Conservation (phyloP, 2,113 vertebrate genomes). For the Apistogramma diplotaenia region DNA sequence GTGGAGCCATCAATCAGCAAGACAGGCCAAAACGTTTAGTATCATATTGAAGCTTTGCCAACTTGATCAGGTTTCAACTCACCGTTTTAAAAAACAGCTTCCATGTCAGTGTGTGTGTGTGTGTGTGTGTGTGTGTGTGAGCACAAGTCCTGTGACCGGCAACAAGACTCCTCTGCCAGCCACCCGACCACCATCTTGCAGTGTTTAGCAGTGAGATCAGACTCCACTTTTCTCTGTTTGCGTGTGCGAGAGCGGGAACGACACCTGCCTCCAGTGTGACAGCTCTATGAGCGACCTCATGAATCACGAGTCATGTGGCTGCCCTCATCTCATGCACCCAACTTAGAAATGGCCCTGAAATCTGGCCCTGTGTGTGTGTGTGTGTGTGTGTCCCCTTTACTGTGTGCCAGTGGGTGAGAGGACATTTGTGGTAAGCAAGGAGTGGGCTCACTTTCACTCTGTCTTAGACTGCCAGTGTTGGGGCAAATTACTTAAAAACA, state of each 20-base stretch:
- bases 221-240: constrained; percentile 74
- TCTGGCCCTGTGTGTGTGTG: constrained; percentile 41
- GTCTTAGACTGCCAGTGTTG: not conserved
- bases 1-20: constrained; percentile 7
- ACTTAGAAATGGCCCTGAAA: constrained; percentile 95
- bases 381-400: not conserved
- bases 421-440: constrained; percentile 65
- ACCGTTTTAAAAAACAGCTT: constrained; percentile 82
- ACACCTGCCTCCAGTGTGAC: constrained; percentile 97
- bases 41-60: constrained; percentile 37
- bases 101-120: constrained; percentile 42
- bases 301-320: constrained; percentile 96
- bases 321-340: constrained; percentile 77
- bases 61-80: constrained; percentile 63
- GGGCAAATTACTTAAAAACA: not conserved
- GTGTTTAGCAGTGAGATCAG: constrained; percentile 92
- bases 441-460: not conserved
- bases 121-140: constrained; percentile 29
- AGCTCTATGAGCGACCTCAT: constrained; percentile 94
- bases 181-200: constrained; percentile 79
- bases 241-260: constrained; percentile 2
- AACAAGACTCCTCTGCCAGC: constrained; percentile 34
- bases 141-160: constrained; percentile 82
- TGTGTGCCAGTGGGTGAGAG: not conserved
- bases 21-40: constrained; percentile 45